Evolutionary conservation across 1,140 invertebrate species (phyloP).

Genomic region (Tetramorium simillimum): DNA sequence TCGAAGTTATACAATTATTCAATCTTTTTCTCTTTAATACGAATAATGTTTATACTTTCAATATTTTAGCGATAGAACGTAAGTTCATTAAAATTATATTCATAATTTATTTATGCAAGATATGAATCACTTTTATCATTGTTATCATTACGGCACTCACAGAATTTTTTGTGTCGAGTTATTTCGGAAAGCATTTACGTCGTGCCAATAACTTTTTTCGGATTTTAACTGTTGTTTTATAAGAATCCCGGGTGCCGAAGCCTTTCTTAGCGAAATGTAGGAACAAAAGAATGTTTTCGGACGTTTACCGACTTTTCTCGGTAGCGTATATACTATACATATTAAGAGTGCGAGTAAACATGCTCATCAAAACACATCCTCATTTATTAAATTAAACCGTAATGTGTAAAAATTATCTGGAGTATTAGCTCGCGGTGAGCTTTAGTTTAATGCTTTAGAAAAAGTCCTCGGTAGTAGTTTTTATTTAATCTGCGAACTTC

Average conservation of each 20-base stretch:
- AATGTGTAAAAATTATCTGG: conserved; percentile 76
- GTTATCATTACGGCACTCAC: not conserved
- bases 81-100: conserved; percentile 1
- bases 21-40: not conserved
- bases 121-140: not conserved
- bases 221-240: conserved; percentile 62
- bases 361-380: conserved; percentile 73
- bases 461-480: conserved; percentile 75
- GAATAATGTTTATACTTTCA: not conserved
- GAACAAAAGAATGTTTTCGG: conserved; percentile 39
- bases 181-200: conserved; percentile 74
- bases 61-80: not conserved
- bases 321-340: conserved; percentile 22
- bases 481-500: conserved; percentile 80
- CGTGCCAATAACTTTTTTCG: conserved; percentile 66
- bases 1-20: not conserved
- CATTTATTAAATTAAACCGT: conserved; percentile 75
- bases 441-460: conserved; percentile 77
- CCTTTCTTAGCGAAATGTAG: conserved; percentile 47
- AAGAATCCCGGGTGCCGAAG: conserved; percentile 35
- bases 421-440: conserved; percentile 76
- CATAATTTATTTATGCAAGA: not conserved
- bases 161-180: conserved; percentile 16
- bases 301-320: conserved; percentile 53
- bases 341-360: conserved; percentile 65